These are phyloP conservation scores for Micrastur ruficollis DNA, from an alignment of 2,797 vertebrate genomes.

Conservation along the genomic window DNA sequence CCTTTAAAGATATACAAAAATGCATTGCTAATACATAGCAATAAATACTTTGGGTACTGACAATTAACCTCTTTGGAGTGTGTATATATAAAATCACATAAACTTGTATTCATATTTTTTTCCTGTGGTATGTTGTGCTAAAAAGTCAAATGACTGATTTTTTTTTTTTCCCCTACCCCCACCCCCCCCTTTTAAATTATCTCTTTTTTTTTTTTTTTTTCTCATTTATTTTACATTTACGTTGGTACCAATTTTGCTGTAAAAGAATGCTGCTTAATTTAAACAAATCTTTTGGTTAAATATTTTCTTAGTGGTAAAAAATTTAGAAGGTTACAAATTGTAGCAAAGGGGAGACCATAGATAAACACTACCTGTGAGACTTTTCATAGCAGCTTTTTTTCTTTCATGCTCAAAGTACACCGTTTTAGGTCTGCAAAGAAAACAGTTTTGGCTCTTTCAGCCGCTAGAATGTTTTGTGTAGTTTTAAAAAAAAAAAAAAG, in stretches of 20 bases:
- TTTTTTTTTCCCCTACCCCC: conserved; percentile 37
- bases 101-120: conserved; percentile 83
- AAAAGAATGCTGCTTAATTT: conserved; percentile 83
- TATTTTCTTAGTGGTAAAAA: conserved; percentile 69
- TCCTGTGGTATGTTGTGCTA: conserved; percentile 83
- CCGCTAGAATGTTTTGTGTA: conserved; percentile 84
- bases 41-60: conserved; percentile 91
- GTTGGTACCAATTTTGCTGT: conserved; percentile 85
- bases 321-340: conserved; percentile 67
- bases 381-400: conserved; percentile 59
- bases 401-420: conserved; percentile 50
- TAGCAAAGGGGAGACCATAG: conserved; percentile 57
- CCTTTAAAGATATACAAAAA: conserved; percentile 87
- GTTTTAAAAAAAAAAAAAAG: conserved; percentile 61
- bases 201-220: neutral
- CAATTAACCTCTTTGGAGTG: conserved; percentile 79
- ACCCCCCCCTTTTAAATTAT: conserved; percentile 58
- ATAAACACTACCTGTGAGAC: conserved; percentile 63
- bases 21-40: conserved; percentile 84
- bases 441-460: conserved; percentile 62
- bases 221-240: conserved; percentile 72
- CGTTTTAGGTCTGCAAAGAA: conserved; percentile 51
- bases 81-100: conserved; percentile 84
- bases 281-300: conserved; percentile 68
- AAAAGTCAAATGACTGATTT: conserved; percentile 74